Conservation (phyloP, 2,888 invertebrate genomes). For the Plebejus melissa region DNA sequence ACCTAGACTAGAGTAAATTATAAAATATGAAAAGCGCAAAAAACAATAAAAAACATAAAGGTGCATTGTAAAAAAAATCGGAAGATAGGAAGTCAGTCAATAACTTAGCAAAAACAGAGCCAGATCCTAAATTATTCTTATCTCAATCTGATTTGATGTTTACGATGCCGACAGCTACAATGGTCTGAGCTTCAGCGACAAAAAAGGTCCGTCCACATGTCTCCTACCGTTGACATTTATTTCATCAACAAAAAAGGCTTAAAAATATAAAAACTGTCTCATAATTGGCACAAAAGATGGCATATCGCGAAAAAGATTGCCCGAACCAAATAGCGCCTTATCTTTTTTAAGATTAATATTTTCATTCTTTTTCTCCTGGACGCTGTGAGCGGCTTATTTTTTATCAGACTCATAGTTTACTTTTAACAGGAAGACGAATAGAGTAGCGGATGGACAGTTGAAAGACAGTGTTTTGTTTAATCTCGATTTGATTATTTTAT, state of each 20-base stretch:
- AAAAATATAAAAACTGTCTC: conserved; percentile 55
- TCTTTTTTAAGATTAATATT: conserved; percentile 69
- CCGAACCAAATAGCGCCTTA: conserved; percentile 57
- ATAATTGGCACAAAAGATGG: conserved; percentile 76
- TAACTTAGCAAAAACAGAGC: conserved; percentile 4
- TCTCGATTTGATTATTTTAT: neutral
- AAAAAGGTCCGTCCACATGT: conserved; percentile 45
- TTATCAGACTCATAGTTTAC: conserved; percentile 58
- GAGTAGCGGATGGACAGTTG: conserved; percentile 41
- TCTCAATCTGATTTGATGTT: conserved; percentile 22
- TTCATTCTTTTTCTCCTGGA: conserved; percentile 59
- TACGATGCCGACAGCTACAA: conserved; percentile 23
- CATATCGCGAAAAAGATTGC: conserved; percentile 61
- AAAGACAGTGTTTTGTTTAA: neutral
- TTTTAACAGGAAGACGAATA: conserved; percentile 42
- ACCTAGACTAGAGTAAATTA: too few relatives aligned
- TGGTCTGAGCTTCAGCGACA: neutral
- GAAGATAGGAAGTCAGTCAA: conserved; percentile 22
- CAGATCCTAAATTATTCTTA: conserved; percentile 14
- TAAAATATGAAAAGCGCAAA: neutral
- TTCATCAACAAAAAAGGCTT: conserved; percentile 46
- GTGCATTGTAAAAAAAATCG: neutral
- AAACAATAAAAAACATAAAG: neutral
- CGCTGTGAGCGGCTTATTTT: conserved; percentile 55
- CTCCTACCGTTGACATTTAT: conserved; percentile 56